Conservation (phyloP, 2,113 vertebrate species). For the Melanerpes aurifrons region DNA sequence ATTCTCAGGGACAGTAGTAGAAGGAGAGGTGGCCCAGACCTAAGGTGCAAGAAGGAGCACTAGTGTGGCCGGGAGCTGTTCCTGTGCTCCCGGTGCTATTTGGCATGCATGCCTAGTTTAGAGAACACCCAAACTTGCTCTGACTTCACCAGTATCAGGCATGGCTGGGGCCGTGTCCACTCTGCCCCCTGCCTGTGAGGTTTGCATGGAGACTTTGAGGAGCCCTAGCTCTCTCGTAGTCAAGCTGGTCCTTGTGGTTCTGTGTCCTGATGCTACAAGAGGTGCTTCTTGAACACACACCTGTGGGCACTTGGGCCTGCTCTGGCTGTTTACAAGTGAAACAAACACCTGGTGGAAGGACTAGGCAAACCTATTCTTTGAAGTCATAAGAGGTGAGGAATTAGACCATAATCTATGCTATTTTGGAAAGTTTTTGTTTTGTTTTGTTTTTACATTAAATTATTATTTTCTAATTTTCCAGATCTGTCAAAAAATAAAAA, state of each 20-base stretch:
- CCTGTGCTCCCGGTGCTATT: background rate
- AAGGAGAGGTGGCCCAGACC: background rate
- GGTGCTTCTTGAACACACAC: background rate
- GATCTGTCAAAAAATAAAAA: background rate
- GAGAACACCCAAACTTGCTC: background rate
- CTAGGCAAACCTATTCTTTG: background rate
- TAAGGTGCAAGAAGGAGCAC: background rate
- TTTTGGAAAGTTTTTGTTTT: background rate
- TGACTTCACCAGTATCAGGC: background rate
- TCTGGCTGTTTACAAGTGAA: background rate
- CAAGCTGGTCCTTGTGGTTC: background rate
- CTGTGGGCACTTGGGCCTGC: background rate
- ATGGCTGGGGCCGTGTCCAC: background rate
- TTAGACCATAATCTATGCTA: background rate
- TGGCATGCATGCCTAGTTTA: accelerated
- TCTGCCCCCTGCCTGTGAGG: accelerated
- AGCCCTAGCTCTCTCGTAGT: background rate
- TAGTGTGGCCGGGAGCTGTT: accelerated
- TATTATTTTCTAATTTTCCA: background rate
- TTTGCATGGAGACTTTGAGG: background rate
- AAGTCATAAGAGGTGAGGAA: background rate
- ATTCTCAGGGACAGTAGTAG: background rate
- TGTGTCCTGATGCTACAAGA: background rate
- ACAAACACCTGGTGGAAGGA: background rate
- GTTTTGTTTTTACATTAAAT: background rate